These are phyloP conservation scores for Dendrolimus punctatus DNA, from an alignment of 1,140 invertebrate species.

Conservation along the genomic window DNA sequence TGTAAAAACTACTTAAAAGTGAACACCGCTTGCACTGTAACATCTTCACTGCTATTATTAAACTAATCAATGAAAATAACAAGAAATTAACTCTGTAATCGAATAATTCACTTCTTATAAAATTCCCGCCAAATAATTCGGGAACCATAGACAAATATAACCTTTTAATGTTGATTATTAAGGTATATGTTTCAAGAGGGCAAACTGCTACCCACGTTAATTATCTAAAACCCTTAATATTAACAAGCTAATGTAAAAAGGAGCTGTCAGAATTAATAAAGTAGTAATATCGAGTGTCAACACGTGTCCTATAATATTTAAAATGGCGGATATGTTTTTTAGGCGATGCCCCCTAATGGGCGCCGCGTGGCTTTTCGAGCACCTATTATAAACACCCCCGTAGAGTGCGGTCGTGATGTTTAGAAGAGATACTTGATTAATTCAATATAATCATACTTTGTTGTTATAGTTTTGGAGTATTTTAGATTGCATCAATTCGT, in stretches of 20 bases:
- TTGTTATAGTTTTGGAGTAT: too few relatives aligned
- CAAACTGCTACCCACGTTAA: slow-evolving; percentile 13
- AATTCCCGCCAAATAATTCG: too few relatives aligned
- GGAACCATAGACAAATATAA: background rate
- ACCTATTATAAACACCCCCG: slow-evolving; percentile 26
- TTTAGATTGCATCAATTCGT: too few relatives aligned
- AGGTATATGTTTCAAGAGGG: background rate
- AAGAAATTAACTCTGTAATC: too few relatives aligned
- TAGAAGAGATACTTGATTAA: background rate
- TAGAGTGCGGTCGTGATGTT: slow-evolving; percentile 1
- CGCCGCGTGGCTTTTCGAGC: slow-evolving; percentile 40
- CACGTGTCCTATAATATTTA: slow-evolving; percentile 26
- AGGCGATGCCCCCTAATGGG: slow-evolving; percentile 38
- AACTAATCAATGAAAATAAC: too few relatives aligned
- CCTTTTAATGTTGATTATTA: background rate
- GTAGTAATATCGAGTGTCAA: slow-evolving; percentile 46
- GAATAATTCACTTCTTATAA: too few relatives aligned
- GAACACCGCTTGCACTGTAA: too few relatives aligned
- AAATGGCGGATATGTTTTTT: slow-evolving; percentile 36
- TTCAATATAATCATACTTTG: too few relatives aligned
- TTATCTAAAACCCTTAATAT: background rate
- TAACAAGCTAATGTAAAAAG: slow-evolving; percentile 42
- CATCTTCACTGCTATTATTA: too few relatives aligned
- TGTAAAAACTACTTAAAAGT: too few relatives aligned
- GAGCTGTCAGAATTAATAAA: slow-evolving; percentile 56